phyloP scores from a whole-genome alignment of 92 coral and sea anemone species.

The Porites lobata region DNA sequence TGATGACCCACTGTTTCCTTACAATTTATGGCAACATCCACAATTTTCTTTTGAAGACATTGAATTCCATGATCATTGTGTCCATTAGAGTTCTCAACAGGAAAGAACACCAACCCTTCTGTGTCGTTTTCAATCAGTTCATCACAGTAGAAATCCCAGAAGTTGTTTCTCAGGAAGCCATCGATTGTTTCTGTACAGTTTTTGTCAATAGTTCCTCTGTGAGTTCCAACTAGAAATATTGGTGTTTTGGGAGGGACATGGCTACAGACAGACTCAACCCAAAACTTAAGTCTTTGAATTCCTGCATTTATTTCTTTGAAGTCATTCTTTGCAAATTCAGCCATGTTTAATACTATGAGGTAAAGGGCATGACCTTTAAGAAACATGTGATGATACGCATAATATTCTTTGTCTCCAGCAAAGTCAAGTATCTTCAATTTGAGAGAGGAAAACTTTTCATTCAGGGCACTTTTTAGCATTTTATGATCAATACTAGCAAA shows the following conservation, averaged over 20 bases:
- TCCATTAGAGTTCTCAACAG: conserved; percentile 62
- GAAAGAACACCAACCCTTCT: conserved; percentile 55
- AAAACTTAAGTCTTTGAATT: conserved; percentile 49
- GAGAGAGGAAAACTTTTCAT: conserved; percentile 14
- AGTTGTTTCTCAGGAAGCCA: conserved; percentile 7
- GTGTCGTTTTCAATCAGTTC: conserved; percentile 43
- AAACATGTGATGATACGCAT: conserved; percentile 64
- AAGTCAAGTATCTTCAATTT: conserved; percentile 69
- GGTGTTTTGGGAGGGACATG: conserved; percentile 46
- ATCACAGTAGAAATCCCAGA: conserved; percentile 52
- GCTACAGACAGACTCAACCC: conserved; percentile 69
- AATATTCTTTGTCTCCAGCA: conserved; percentile 68
- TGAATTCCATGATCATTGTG: conserved; percentile 42
- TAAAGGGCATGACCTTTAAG: conserved; percentile 44
- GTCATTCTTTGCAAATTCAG: background rate
- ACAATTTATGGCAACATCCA: conserved; percentile 37
- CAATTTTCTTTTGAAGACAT: conserved; percentile 28
- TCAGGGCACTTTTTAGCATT: conserved; percentile 31
- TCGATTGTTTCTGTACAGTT: background rate
- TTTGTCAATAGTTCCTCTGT: conserved; percentile 35
- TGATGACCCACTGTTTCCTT: conserved; percentile 13
- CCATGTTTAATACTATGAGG: conserved; percentile 54
- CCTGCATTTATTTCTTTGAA: conserved; percentile 4
- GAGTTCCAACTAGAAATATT: conserved; percentile 72
- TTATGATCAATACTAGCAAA: too few relatives aligned